Conservation (phyloP, 2,797 vertebrate genomes). For the Odontamblyopus lacepedii region DNA sequence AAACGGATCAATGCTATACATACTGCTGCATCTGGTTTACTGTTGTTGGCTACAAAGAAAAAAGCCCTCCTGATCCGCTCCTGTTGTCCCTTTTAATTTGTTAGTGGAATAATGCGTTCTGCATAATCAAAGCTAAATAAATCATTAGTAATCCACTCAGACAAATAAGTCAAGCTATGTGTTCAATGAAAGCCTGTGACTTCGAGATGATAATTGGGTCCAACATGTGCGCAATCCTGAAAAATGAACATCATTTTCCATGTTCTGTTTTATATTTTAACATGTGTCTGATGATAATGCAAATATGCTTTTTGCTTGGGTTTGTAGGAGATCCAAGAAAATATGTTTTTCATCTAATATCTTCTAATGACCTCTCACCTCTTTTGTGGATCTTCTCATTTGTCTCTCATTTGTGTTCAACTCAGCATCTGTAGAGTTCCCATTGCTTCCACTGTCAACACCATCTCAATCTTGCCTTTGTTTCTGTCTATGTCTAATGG, state of each 20-base stretch:
- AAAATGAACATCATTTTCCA: conserved; percentile 38
- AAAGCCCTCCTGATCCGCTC: conserved; percentile 47
- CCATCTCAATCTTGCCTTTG: no score
- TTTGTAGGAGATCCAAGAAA: background rate
- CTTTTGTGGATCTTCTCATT: no score
- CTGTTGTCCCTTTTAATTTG: conserved; percentile 58
- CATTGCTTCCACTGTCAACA: no score
- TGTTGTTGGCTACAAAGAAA: conserved; percentile 34
- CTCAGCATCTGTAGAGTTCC: no score
- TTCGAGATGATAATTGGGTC: conserved; percentile 52
- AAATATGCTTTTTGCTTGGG: background rate
- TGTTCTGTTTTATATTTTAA: conserved; percentile 33
- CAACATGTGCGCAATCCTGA: conserved; percentile 48
- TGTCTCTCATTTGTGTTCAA: no score
- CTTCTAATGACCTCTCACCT: no score
- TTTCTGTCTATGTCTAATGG: no score
- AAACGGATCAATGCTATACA: conserved; percentile 64
- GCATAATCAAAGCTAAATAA: conserved; percentile 58
- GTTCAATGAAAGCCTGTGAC: conserved; percentile 30
- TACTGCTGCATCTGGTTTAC: conserved; percentile 57
- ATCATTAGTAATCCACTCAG: conserved; percentile 49
- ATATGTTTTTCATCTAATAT: background rate
- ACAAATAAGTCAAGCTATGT: conserved; percentile 35
- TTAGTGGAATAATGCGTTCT: conserved; percentile 43
- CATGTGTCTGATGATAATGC: background rate